Evolutionary conservation across 2,113 vertebrate species (phyloP), one percentile per base, ranked within the genome.

Genomic region (Aplodontia rufa): DNA sequence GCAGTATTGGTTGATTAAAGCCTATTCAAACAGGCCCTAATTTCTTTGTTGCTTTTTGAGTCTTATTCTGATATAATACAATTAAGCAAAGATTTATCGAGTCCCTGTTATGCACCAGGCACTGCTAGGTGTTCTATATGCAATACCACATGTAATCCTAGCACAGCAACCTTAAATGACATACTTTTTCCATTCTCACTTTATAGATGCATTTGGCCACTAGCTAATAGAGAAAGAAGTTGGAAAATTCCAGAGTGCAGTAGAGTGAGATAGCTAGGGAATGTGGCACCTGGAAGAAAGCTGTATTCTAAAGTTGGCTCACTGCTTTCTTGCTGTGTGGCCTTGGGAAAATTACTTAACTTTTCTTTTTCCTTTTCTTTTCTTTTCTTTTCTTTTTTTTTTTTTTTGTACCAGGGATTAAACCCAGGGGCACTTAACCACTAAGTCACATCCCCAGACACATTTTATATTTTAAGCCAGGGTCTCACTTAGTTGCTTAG

Each of bases 211-310:
- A 42, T 49, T 30, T 30, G n/a, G 30, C 53, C 47, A 92, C 26
- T 93, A 40, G 32, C 49, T 84, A 90, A 86, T 35, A 85, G 64
- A 96, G 42, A 96, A 22, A 49, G 35, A 95, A 89, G 24, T 12
- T 45, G 26, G 5, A 78, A 82, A 82, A 94, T 49, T 90, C 35
- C 49, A 69, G 55, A 92, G 24, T 22, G 10, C 6, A 17, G 51
- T 66, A 2, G 26, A 75, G 17, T 17, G 58, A 96, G 60, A 30
- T 60, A 20, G 35, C 60, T 82, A 72, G 83, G 51, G 45, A 68
- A 28, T 16, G 24, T 12, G 40, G 32, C 49, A 47, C 51, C 37
- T 66, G 28, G 32, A 64, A 35, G 53, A 96, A 91, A 89, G 12
- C 78, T 69, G 12, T 30, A 16, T 85, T 91, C 62, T 76, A 89